Base-by-base conservation (phyloP, 2,797 vertebrate species). In the Pipistrellus kuhlii region DNA sequence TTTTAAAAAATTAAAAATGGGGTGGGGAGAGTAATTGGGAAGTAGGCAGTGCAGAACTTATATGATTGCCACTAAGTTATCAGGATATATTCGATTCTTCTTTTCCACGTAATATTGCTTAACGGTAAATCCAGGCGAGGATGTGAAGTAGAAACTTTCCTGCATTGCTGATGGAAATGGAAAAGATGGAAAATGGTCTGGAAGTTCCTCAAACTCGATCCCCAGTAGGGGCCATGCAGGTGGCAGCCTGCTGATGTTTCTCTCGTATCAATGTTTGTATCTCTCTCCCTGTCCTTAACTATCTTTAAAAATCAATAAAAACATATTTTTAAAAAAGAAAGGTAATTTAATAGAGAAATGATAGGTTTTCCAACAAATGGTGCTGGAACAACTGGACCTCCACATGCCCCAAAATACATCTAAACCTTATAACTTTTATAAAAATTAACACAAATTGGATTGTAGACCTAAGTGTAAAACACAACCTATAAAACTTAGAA, bases 161-260 rank as follows among this genome's bases (percentile, higher is more conserved):
- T 6, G 6, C 0, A 2, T 38, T 46, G 20, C 55, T 87, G 15
- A 38, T 51, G 68, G 21, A 13, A 95, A 83, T 21, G 17, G 77
- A 69, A 89, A 93, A 85, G 35, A 21, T 90, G 35, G 62, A 51
- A 93, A 88, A 57, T 48, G 32, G 48, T 48, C 32, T 80, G 64
- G 13, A 44, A 85, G 15, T 69, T 88, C 53, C 73, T 85, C 55
- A 87, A 84, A 32, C n/a, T 66, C 15, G 0, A 66, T 66, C 64
- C n/a, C 64, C n/a, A 17, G 62, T 64, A 64, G 30, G 30, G 30
- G 62, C 2, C 14, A n/a, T 30, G 62, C 62, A n/a, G 62, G 30
- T 8, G 62, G 30, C 62, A 64, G 62, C 27, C 6, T 15, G 7
- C 17, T 64, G 62, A n/a, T 64, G 62, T 64, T 64, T 64, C 30